These are phyloP conservation scores for Chaetops frenatus DNA, from an alignment of 2,113 vertebrate species.

Conservation along the genomic window DNA sequence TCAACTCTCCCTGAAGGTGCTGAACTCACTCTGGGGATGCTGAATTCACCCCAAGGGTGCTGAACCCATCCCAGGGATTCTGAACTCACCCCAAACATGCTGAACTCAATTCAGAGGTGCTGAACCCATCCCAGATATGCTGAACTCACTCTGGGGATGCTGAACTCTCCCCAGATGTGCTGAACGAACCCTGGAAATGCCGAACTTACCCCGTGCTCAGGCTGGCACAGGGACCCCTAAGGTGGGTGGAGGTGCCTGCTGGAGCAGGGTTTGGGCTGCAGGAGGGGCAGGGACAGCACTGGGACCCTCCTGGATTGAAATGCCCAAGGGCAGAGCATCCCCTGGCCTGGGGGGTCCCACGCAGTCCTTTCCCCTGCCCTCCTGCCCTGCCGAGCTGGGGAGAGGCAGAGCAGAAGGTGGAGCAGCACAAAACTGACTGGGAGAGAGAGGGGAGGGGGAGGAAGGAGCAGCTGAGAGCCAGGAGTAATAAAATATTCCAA, in stretches of 20 bases:
- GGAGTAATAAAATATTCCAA: slow-evolving; percentile 33
- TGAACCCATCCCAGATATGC: accelerated
- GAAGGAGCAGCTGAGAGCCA: neutral
- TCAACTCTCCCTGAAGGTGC: accelerated
- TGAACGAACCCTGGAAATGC: neutral
- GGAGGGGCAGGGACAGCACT: neutral
- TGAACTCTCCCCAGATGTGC: neutral
- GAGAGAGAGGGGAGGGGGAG: neutral
- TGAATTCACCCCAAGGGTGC: accelerated
- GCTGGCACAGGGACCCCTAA: neutral
- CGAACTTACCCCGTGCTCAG: accelerated
- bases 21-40: accelerated
- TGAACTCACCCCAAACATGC: accelerated
- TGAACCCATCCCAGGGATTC: accelerated
- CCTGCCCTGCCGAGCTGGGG: accelerated
- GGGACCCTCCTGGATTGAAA: accelerated
- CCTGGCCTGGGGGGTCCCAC: neutral
- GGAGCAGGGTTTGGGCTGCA: neutral
- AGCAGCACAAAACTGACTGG: neutral
- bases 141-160: neutral
- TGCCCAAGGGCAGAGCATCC: neutral
- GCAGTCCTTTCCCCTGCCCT: neutral
- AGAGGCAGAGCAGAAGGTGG: neutral
- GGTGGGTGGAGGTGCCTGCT: accelerated
- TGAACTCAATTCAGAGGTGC: accelerated